These are phyloP conservation scores for Seira ritae DNA, from an alignment of 2,888 invertebrate species.

Conservation along the genomic window DNA sequence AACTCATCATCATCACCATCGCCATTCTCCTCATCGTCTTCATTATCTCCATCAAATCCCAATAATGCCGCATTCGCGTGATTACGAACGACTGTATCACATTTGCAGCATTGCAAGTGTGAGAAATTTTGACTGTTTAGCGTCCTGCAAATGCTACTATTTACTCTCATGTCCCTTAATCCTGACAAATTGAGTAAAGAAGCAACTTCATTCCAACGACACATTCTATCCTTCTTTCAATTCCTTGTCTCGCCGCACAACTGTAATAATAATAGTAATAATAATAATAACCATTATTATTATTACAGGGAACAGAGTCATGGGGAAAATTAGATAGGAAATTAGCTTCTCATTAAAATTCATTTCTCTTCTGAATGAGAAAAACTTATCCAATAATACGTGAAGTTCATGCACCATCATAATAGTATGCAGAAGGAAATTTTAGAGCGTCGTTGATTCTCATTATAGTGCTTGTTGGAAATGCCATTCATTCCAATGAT, in stretches of 20 bases:
- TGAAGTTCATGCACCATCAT: conserved; percentile 9
- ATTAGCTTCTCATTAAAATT: conserved; percentile 63
- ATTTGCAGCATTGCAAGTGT: not conserved
- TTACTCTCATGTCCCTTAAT: not conserved
- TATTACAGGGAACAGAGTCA: not conserved
- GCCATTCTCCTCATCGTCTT: not conserved
- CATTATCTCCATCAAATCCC: too few relatives aligned
- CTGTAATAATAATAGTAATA: conserved; percentile 29
- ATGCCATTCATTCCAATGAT: conserved; percentile 48
- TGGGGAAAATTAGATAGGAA: conserved; percentile 32
- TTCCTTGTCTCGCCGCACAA: not conserved
- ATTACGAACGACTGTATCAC: not conserved
- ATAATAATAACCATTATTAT: conserved; percentile 19
- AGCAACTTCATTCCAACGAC: not conserved
- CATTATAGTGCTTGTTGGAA: conserved; percentile 46
- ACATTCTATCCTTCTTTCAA: not conserved
- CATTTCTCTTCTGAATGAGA: conserved; percentile 38
- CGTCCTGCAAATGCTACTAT: not conserved
- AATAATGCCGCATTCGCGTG: too few relatives aligned
- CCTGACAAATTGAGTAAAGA: not conserved
- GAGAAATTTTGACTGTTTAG: not conserved
- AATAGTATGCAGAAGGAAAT: not conserved
- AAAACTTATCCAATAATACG: conserved; percentile 14
- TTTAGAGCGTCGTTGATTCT: conserved; percentile 48
- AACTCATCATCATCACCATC: not conserved